Base-by-base conservation (phyloP, 2,113 vertebrate genomes). In the Gymnobelideus leadbeateri region DNA sequence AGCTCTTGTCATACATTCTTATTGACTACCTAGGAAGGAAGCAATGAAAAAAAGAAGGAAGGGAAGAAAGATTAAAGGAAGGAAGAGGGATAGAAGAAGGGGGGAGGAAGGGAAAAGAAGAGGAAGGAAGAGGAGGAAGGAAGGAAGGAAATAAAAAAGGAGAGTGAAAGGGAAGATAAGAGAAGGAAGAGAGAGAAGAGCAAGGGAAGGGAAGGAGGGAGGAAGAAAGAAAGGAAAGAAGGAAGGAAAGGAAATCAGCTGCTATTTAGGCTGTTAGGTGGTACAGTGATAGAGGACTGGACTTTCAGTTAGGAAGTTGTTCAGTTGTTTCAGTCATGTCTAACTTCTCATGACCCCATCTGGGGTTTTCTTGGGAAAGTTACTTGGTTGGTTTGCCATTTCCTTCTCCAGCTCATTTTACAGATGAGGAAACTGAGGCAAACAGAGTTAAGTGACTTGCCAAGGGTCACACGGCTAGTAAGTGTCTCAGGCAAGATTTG, bases 11-110 rank as follows among this genome's bases (percentile, higher is more conserved):
- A 68, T 23, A 23, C 23, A 16, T 77, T 77, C 61, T 68, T 68
- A 68, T 68, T 37, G 14, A 37, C 57, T 2, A 61, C 9, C 10
- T 61, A 68, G 14, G 14, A 68, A 68, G 31, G 61, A 68, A 68
- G 11, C 25, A 28, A 57, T 2, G 10, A 31, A 61, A 14, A 26
- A 61, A 31, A 55, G 52, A 52, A 52, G 16, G 52, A 12, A 12
- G 52, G 14, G 4, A 24, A 24, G 12, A 53, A 53, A 61, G 28
- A 3, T n/a, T 11, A 47, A 8, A 37, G 28, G 31, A 11, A 31
- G 8, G 2, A 7, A 31, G 9, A 3, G n/a, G 14, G 9, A 8
- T 28, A 2, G 0, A 8, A 28, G 26, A 11, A 9, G 55, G 9
- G 31, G 55, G 1, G 9, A 61, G 28, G 10, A 9, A 61, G 8